A percentile compares a stretch with the other conserved stretches of the same genome.
Conservation (phyloP, 2,797 vertebrate species). For the Fratercula arctica region DNA sequence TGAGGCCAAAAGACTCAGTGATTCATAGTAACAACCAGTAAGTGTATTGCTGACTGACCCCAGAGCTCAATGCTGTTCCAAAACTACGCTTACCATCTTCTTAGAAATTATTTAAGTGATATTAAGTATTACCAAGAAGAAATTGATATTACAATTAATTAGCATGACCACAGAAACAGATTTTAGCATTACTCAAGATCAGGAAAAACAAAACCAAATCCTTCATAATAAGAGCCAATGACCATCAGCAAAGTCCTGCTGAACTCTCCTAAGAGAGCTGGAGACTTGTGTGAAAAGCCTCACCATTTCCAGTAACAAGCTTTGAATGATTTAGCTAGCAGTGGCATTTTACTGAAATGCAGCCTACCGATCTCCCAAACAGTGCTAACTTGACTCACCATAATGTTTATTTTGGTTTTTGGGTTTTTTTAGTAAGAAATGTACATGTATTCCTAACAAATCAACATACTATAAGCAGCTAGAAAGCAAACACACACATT, state of each 20-base stretch:
- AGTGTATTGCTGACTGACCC: not conserved
- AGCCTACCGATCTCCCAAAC: not conserved
- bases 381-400: not conserved
- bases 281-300: not conserved
- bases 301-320: not conserved
- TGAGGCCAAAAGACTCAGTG: not conserved
- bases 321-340: not conserved
- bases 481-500: not conserved
- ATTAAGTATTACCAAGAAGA: not conserved
- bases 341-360: not conserved
- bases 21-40: not conserved
- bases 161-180: not conserved
- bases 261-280: not conserved
- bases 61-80: not conserved
- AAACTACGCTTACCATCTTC: not conserved
- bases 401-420: not conserved
- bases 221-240: not conserved
- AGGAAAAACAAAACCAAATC: not conserved
- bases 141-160: not conserved
- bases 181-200: not conserved
- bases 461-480: not conserved
- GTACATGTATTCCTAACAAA: not conserved
- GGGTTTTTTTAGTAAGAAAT: not conserved
- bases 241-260: not conserved
- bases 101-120: not conserved